phyloP scores from a whole-genome alignment of 2,113 vertebrate genomes.

The Periophthalmodon schlosseri region DNA sequence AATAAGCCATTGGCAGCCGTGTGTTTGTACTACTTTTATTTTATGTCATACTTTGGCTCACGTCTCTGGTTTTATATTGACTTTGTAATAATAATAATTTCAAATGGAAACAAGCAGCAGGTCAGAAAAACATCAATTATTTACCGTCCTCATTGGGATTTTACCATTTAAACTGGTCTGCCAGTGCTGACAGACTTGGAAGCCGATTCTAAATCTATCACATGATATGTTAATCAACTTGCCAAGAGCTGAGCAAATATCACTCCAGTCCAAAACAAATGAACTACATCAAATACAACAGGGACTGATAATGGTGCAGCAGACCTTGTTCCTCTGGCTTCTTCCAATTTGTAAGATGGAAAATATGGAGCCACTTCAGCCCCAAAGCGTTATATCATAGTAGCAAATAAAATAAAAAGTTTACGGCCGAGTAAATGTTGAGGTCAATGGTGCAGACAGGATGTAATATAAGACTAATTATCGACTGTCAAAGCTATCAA shows the following conservation, averaged over 20 bases:
- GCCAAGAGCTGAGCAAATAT: slow-evolving; percentile 43
- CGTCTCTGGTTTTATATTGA: slow-evolving; percentile 26
- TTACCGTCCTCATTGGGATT: slow-evolving; percentile 24
- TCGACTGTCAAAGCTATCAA: slow-evolving; percentile 9
- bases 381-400: slow-evolving; percentile 5
- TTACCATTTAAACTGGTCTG: slow-evolving; percentile 14
- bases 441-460: not conserved
- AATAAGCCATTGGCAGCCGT: slow-evolving; percentile 17
- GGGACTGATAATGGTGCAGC: slow-evolving; percentile 22
- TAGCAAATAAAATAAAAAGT: slow-evolving; percentile 1
- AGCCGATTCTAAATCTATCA: slow-evolving; percentile 23
- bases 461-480: slow-evolving; percentile 12
- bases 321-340: slow-evolving; percentile 13
- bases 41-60: slow-evolving; percentile 40
- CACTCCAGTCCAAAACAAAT: slow-evolving; percentile 26
- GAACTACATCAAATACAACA: slow-evolving; percentile 10
- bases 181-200: slow-evolving; percentile 39
- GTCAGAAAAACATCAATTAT: slow-evolving; percentile 39
- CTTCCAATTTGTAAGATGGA: slow-evolving; percentile 12
- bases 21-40: slow-evolving; percentile 21
- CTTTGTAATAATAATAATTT: slow-evolving; percentile 20
- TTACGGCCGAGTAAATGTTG: slow-evolving; percentile 8
- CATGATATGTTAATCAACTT: slow-evolving; percentile 14
- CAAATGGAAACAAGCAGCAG: slow-evolving; percentile 37
- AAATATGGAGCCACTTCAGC: slow-evolving; percentile 24